phyloP scores from a whole-genome alignment of 1,140 invertebrate genomes.

The Caenorhabditis remanei region DNA sequence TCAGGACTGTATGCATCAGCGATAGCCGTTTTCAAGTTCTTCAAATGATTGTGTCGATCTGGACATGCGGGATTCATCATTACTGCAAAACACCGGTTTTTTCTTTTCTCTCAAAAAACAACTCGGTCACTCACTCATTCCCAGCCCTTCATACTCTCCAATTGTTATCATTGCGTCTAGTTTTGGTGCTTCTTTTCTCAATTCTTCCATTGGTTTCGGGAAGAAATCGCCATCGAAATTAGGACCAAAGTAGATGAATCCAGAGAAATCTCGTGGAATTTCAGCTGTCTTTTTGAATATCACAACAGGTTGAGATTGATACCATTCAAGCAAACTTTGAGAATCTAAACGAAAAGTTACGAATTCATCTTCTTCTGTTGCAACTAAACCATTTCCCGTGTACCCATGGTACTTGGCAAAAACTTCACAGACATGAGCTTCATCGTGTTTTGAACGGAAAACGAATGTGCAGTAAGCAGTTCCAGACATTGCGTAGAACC shows the following conservation, averaged over 20 bases:
- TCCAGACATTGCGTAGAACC: slow-evolving; percentile 62
- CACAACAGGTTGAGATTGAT: background rate
- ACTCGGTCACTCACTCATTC: slow-evolving; percentile 56
- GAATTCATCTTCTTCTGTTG: too few species aligned
- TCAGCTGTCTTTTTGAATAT: slow-evolving; percentile 20
- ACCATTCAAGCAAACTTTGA: slow-evolving; percentile 28
- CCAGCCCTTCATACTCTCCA: slow-evolving; percentile 68
- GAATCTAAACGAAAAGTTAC: too few species aligned
- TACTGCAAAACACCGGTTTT: background rate
- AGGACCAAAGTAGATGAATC: slow-evolving; percentile 56
- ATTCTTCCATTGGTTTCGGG: slow-evolving; percentile 53
- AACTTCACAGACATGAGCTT: background rate
- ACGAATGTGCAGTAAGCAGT: slow-evolving; percentile 31
- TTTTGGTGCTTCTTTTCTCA: slow-evolving; percentile 62
- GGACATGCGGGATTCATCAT: too few species aligned
- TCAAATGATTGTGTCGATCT: background rate
- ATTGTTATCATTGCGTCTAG: slow-evolving; percentile 54
- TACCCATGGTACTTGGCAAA: slow-evolving; percentile 49
- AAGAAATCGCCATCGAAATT: slow-evolving; percentile 67
- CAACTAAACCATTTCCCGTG: slow-evolving; percentile 47
- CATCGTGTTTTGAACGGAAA: slow-evolving; percentile 24
- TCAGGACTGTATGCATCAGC: background rate
- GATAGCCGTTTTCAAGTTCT: slow-evolving; percentile 31
- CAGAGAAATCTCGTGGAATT: background rate
- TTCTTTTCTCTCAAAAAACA: background rate